Percentiles rank a stretch among this genome's conserved stretches.
Conservation (phyloP, 2,888 invertebrate genomes). For the Leucophenga montana region DNA sequence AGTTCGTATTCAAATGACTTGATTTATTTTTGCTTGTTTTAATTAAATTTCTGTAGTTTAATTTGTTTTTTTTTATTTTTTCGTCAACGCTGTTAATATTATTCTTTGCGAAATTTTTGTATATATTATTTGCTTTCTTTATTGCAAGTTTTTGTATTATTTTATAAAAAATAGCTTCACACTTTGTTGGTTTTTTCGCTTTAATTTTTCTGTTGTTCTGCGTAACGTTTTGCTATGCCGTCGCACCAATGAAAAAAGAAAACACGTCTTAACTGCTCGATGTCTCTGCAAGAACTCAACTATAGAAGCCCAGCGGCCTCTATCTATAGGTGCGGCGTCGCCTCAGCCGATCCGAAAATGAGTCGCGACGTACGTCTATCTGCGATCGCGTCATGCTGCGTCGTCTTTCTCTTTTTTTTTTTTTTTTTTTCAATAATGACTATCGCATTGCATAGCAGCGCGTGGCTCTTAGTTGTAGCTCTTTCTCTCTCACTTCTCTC, state of each 20-base stretch:
- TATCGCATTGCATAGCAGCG: not conserved
- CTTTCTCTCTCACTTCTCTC: not conserved
- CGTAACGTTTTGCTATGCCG: not conserved
- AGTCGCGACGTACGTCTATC: constrained; percentile 13
- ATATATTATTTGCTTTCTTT: constrained; percentile 23
- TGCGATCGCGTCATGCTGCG: too few relatives aligned
- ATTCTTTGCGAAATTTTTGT: too few relatives aligned
- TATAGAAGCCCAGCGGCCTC: constrained; percentile 44
- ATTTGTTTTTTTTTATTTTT: not conserved
- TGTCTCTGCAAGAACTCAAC: constrained; percentile 66
- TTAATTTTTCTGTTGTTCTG: not conserved
- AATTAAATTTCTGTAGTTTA: not conserved
- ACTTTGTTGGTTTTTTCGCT: constrained; percentile 35
- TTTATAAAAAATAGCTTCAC: constrained; percentile 18
- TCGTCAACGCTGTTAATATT: too few relatives aligned
- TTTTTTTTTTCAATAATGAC: not conserved
- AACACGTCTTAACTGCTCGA: constrained; percentile 56
- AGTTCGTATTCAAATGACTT: not conserved
- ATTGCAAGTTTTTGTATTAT: constrained; percentile 22
- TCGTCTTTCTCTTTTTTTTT: not conserved
- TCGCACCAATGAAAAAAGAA: constrained; percentile 11
- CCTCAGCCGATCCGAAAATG: constrained; percentile 7
- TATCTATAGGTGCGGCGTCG: constrained; percentile 58
- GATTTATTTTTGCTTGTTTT: not conserved
- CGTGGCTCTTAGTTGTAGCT: not conserved